Base-by-base conservation (phyloP, 1,140 invertebrate species). In the Drosophila rufa region DNA sequence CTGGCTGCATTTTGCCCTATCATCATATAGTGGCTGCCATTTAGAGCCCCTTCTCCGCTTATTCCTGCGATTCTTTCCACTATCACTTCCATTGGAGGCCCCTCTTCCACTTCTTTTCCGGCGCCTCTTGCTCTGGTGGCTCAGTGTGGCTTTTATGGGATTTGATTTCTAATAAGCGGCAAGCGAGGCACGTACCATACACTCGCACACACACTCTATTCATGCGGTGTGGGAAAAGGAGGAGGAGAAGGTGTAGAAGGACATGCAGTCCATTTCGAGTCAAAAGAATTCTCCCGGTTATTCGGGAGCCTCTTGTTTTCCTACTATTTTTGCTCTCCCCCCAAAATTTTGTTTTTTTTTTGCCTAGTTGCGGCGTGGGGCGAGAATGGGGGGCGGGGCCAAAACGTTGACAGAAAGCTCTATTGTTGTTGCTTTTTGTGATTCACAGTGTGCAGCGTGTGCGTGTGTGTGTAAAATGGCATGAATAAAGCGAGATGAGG, bases 141-240 rank as follows among this genome's bases (percentile, higher is more conserved):
- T 87, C 84, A 83, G 83, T 87, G 83, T 83, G 83, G 84, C 83
- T 87, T 87, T 89, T 83, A 87, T 89, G 84, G 83, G 84, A 87
- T 87, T 87, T 87, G 83, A 87, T 87, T 87, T 87, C 83, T 89
- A 87, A 87, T 87, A 87, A 87, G 83, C 83, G 84, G 83, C 83
- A 87, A 87, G 80, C 84, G 77, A 87, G 83, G 83, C 83, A 87
- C 84, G 83, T 87, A 79, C 80, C 68, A 69, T 56, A 71, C 46
- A 38, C 56, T 22, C 14, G 15, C 59, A 48, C 47, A n/a, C 33
- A 22, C 38, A 47, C 33, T 36, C 33, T 11, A 36, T 36, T 36
- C 33, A 11, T 36, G 33, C 30, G 46, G 11, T 22, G 48, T 27
- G 48, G 17, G 22, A 6, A 33, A 33, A 9, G 30, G 30, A 8